Conservation (phyloP, 2,888 invertebrate genomes). For the Barypeithes pellucidus region DNA sequence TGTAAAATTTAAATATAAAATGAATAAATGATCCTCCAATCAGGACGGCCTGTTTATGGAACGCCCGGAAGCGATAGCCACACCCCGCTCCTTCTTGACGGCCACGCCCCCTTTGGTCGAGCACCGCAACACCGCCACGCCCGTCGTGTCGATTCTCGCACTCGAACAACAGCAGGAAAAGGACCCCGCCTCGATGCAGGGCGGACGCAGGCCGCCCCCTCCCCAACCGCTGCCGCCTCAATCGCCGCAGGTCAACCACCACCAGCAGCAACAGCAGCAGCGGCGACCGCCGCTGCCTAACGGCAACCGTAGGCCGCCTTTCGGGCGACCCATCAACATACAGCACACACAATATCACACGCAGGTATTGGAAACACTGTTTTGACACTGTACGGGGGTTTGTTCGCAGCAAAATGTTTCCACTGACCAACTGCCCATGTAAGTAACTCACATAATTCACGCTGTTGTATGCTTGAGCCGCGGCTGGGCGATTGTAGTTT, state of each 20-base stretch:
- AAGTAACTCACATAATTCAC: too few relatives aligned
- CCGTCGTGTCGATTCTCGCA: constrained; percentile 67
- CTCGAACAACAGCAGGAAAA: constrained; percentile 68
- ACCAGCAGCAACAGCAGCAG: constrained; percentile 24
- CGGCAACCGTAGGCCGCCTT: constrained; percentile 27
- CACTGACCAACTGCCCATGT: too few relatives aligned
- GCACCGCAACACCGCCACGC: constrained; percentile 65
- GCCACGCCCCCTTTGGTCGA: constrained; percentile 43
- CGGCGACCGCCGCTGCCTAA: constrained; percentile 21
- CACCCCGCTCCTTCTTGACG: constrained; percentile 47
- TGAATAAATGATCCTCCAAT: constrained; percentile 3
- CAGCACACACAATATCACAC: constrained; percentile 30
- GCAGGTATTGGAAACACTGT: constrained; percentile 26
- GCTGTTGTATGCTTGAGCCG: too few relatives aligned
- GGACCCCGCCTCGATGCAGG: constrained; percentile 68
- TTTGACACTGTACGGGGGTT: neutral
- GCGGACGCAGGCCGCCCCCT: constrained; percentile 63
- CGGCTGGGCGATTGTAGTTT: too few relatives aligned
- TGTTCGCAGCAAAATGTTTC: too few relatives aligned
- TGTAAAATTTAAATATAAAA: constrained; percentile 5
- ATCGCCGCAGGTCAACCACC: constrained; percentile 16
- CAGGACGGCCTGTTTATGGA: constrained; percentile 45
- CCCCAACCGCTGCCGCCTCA: constrained; percentile 41
- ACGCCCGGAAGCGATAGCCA: constrained; percentile 39
- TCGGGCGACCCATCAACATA: constrained; percentile 22